Evolutionary conservation across 2,888 invertebrate species (phyloP).

Genomic region (Orchesella flavescens): DNA sequence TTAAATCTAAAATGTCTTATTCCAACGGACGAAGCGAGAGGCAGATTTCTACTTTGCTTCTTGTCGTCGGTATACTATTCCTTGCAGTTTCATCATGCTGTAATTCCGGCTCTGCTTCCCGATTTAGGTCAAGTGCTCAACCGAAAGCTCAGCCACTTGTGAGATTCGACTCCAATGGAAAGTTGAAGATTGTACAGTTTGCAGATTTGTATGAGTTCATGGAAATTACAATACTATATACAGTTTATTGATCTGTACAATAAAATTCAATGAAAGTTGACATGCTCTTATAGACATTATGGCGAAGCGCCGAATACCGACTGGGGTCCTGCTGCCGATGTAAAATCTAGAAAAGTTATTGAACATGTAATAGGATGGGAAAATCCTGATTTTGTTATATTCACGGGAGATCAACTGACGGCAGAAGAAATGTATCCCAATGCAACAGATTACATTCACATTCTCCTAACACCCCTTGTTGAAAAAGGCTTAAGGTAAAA

Average conservation of each 20-base stretch:
- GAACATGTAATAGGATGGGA: constrained; percentile 38
- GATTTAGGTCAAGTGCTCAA: no score
- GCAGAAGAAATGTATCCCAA: constrained; percentile 65
- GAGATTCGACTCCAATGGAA: constrained; percentile 39
- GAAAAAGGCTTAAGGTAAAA: constrained; percentile 48
- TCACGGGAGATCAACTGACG: constrained; percentile 65
- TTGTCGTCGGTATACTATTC: no score
- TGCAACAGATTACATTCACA: constrained; percentile 59
- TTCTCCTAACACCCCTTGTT: constrained; percentile 58
- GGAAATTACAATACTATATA: neutral
- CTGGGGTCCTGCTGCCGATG: constrained; percentile 57
- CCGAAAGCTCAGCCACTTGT: constrained; percentile 7
- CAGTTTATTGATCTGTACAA: no score
- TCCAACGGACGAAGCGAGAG: no score
- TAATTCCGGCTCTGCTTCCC: no score
- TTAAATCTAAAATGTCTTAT: no score
- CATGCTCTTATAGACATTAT: constrained; percentile 45
- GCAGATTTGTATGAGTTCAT: constrained; percentile 47
- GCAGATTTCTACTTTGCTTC: no score
- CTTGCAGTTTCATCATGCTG: no score
- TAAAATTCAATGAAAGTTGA: neutral
- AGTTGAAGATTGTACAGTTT: constrained; percentile 50
- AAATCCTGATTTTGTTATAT: constrained; percentile 57
- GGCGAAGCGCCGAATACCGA: constrained; percentile 54
- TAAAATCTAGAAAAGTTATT: constrained; percentile 49